Conservation (phyloP, 1,140 invertebrate genomes). For the Drosophila melanogaster region Release_6_plus_ISO1_MT NC_004354.4:770001-770500, state of each 20-base stretch:
- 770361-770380: slow-evolving; percentile 93
- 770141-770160: slow-evolving; percentile 25
- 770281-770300: slow-evolving; percentile 4
- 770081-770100: neutral
- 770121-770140: neutral
- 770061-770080: neutral
- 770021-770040: slow-evolving; percentile 17
- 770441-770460: slow-evolving; percentile 86
- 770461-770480: neutral
- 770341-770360: slow-evolving; percentile 91
- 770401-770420: slow-evolving; percentile 93
- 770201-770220: slow-evolving; percentile 4
- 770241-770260: slow-evolving; percentile 12
- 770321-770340: slow-evolving; percentile 60
- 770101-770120: slow-evolving; percentile 1
- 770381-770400: slow-evolving; percentile 94
- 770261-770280: neutral
- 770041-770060: neutral
- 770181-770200: neutral
- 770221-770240: neutral
- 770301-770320: slow-evolving; percentile 12
- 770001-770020: neutral
- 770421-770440: slow-evolving; percentile 90
- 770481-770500: neutral
- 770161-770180: slow-evolving; percentile 1